phyloP scores from a whole-genome alignment of 2,888 invertebrate genomes.

The Latheticus oryzae region DNA sequence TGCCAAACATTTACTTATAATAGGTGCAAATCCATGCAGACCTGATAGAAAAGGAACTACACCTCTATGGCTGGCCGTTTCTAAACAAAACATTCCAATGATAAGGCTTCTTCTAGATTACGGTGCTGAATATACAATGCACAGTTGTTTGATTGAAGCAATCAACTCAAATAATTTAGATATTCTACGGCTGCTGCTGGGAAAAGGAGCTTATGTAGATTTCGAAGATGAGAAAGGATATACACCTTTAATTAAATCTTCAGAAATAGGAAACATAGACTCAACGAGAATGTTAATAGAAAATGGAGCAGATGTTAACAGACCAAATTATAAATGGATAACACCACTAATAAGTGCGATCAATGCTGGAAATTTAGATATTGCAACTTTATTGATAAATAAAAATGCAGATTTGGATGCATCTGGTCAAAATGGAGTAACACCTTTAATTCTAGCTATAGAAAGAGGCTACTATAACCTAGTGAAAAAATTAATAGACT shows the following conservation, averaged over 20 bases:
- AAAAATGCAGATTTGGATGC: too few species aligned
- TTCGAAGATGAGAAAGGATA: background rate
- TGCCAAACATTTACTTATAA: background rate
- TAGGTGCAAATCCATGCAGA: background rate
- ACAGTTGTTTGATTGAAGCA: background rate
- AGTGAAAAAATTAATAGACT: too few species aligned
- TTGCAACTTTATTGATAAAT: too few species aligned
- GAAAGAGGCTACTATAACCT: too few species aligned
- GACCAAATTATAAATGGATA: too few species aligned
- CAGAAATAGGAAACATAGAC: background rate
- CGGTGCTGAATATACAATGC: background rate
- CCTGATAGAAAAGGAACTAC: background rate
- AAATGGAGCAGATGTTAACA: constrained; percentile 2
- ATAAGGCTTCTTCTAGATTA: background rate
- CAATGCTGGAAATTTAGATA: too few species aligned
- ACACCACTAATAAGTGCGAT: too few species aligned
- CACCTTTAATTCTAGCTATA: too few species aligned
- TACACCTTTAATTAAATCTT: background rate
- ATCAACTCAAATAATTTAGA: background rate
- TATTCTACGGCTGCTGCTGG: background rate
- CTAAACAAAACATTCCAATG: background rate
- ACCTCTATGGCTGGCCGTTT: constrained; percentile 1
- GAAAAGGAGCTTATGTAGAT: constrained; percentile 5
- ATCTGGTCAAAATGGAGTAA: too few species aligned
- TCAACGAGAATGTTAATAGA: too few species aligned